Evolutionary conservation across 2,797 vertebrate genomes (phyloP), one percentile per base, ranked within the genome.

Genomic region (Nannoperca obscura): DNA sequence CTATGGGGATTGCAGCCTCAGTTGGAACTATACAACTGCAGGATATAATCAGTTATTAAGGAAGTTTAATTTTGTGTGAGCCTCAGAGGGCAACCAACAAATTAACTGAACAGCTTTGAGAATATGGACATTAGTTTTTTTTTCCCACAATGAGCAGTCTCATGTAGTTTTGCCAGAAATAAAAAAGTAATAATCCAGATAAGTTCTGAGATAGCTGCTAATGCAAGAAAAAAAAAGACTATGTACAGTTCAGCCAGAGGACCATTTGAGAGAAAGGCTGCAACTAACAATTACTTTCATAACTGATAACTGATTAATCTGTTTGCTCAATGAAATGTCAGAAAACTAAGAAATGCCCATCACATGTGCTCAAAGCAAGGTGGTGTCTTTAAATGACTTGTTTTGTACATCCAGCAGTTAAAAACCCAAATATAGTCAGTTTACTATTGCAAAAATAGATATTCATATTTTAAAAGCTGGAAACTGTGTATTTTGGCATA

Each of bases 1-100:
- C 71, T 66, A 53, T 80, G 52, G 81, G 72, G 74, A 80, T 69
- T 40, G 22, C 49, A 78, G 74, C 74, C 68, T 67, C 52, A 19
- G 50, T 52, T 70, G 73, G 82, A 80, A 80, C 87, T 75, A 81
- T 74, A 76, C 47, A 74, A 89, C 78, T 57, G 72, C 24, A 46
- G 44, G 42, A 75, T 72, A 85, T 78, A 66, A 80, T 78, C 59
- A 76, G 50, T 75, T 68, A 53, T 83, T 79, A 68, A 75, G 49
- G 47, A 42, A 69, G 53, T 36, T 54, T 54, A 64, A 78, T 36
- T 75, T 61, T 46, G 27, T 61, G 34, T 53, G 55, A 63, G 64
- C 17, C 19, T 68, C 32, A 50, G 75, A n/a, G 52, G 34, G 53
- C 7, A 54, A 36, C 17, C 5, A 36, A 66, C 44, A 71, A 77